These are phyloP conservation scores for Thomomys bottae DNA, from an alignment of 2,113 vertebrate species.

Conservation along the genomic window DNA sequence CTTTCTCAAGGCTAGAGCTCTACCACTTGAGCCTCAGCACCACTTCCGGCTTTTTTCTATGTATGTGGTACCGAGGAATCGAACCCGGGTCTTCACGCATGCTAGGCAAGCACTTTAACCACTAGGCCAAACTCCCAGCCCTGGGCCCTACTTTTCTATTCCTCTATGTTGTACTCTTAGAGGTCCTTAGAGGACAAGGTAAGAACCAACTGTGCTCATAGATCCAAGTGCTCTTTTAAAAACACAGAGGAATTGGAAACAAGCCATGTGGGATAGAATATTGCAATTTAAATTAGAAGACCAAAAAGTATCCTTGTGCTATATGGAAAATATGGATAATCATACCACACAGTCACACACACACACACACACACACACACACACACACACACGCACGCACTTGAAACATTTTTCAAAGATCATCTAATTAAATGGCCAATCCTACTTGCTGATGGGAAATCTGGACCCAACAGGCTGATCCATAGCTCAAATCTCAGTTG, in stretches of 20 bases:
- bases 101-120: no score
- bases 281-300: not conserved
- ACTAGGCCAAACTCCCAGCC: no score
- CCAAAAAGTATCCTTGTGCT: not conserved
- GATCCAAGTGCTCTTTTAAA: not conserved
- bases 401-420: constrained; percentile 45
- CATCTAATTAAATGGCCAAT: not conserved
- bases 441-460: not conserved
- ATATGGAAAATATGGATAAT: not conserved
- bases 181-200: not conserved
- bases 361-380: no score
- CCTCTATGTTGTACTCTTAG: fast-evolving
- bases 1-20: no score
- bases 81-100: no score
- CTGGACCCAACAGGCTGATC: not conserved
- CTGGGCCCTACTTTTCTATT: fast-evolving
- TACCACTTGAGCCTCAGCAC: no score
- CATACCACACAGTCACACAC: not conserved
- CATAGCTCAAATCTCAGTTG: not conserved
- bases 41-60: no score
- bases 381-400: no score
- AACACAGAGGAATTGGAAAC: not conserved
- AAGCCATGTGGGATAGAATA: not conserved
- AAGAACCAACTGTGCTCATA: not conserved
- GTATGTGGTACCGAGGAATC: no score